phyloP scores from a whole-genome alignment of 2,888 invertebrate species.

The Odontothrips loti region DNA sequence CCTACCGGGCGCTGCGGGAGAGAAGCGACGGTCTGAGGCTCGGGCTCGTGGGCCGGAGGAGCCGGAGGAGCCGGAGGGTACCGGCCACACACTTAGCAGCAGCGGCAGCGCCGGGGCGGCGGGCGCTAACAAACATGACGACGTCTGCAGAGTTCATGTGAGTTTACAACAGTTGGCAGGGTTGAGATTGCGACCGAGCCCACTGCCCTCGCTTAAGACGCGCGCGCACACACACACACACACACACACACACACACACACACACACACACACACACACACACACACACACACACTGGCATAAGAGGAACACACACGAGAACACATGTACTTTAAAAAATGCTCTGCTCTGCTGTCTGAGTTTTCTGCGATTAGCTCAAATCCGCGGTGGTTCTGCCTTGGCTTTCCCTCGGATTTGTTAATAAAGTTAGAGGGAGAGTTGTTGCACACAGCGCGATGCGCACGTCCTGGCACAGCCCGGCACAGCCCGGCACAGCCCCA shows the following conservation, averaged over 20 bases:
- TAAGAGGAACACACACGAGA: too few species aligned
- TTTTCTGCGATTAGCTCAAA: too few species aligned
- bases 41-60: too few species aligned
- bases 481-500: neutral
- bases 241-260: neutral
- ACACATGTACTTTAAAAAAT: too few species aligned
- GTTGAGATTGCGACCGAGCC: neutral
- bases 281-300: neutral
- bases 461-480: neutral
- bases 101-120: neutral
- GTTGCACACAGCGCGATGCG: neutral
- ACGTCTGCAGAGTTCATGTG: neutral
- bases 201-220: neutral
- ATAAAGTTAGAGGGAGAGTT: neutral
- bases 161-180: slow-evolving; percentile 22
- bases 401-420: neutral
- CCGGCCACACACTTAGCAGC: neutral
- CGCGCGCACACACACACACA: neutral
- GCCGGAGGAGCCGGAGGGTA: too few species aligned
- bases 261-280: neutral
- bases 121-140: neutral
- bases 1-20: too few species aligned
- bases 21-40: too few species aligned
- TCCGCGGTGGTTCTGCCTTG: neutral
- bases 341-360: too few species aligned